Evolutionary conservation across 2,113 vertebrate genomes (phyloP).

Genomic region (Rhinopomastus cyanomelas): DNA sequence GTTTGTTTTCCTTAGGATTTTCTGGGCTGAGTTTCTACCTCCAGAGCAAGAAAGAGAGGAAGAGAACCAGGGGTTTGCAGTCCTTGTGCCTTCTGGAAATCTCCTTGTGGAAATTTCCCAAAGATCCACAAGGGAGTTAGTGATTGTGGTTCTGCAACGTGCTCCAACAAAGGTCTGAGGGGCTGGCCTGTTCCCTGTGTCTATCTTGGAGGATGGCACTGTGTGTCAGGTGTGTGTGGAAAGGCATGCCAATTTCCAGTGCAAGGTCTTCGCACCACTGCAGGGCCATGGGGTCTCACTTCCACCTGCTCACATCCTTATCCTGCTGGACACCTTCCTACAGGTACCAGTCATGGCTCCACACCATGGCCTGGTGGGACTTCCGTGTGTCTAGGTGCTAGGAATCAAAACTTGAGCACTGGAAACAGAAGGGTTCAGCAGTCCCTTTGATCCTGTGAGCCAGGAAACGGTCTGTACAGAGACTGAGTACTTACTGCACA

Average conservation of each 20-base stretch:
- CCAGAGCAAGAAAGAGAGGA: background rate
- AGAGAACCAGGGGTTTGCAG: background rate
- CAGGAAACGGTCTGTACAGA: background rate
- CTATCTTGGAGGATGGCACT: background rate
- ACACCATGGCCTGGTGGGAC: background rate
- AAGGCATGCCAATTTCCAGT: background rate
- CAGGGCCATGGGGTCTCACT: background rate
- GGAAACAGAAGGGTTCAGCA: background rate
- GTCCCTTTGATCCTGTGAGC: background rate
- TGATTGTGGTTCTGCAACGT: background rate
- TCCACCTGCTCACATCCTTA: background rate
- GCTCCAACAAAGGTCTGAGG: background rate
- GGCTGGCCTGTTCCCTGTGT: accelerated
- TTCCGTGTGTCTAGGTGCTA: background rate
- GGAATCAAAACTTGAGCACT: background rate
- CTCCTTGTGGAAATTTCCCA: background rate
- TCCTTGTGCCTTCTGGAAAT: background rate
- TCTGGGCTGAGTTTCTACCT: background rate
- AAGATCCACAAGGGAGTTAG: background rate
- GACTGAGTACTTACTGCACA: too few species aligned
- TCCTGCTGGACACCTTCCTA: background rate
- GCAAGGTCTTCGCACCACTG: background rate
- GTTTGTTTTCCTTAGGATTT: background rate
- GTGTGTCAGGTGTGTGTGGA: accelerated
- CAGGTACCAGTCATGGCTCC: background rate